Base-by-base conservation (phyloP, 2,888 invertebrate species). In the Platycnemis pennipes region DNA sequence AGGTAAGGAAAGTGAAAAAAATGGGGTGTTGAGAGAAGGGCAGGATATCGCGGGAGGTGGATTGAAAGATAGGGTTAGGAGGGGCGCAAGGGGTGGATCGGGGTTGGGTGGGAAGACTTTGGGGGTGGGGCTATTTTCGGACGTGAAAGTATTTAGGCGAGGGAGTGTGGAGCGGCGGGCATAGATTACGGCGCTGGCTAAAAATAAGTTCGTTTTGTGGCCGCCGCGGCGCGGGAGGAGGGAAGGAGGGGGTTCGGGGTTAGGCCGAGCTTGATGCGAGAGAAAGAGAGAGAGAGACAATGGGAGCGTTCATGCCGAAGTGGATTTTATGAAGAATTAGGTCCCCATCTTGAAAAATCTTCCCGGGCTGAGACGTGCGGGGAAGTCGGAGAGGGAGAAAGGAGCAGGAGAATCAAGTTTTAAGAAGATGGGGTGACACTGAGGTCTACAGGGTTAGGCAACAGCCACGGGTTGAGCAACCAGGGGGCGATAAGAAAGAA, bases 291-390 rank as follows among this genome's bases (percentile, higher is more conserved):
- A 22, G 89, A 49, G 46, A 49, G n/a, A 91, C 91, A 91, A 91
- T 91, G 91, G 49, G 91, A 63, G 63, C 63, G 91, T 91, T 91
- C 91, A 91, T 91, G 91, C 42, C 91, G 44, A 91, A 91, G 91
- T 91, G 91, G 91, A 91, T 63, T 63, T 91, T 91, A 69, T 91
- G 91, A 91, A 91, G 63, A 91, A 63, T 91, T 91, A 91, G 91
- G 91, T 63, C 44, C 63, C 56, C 63, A 8, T 45, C 44, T 44
- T 45, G n/a, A 3, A 16, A 91, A 91, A 63, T 37, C 37, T 37
- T 56, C 22, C 26, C 26, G 31, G 37, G 91, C 89, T 26, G 63
- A n/a, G 91, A 63, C 91, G 56, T 77, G 77, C 77, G n/a, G 31
- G 37, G 77, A 16, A 77, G 77, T 13, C 31, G n/a, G 31, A 11